Conservation (phyloP, 2,113 vertebrate genomes). For the Crocuta crocuta region DNA sequence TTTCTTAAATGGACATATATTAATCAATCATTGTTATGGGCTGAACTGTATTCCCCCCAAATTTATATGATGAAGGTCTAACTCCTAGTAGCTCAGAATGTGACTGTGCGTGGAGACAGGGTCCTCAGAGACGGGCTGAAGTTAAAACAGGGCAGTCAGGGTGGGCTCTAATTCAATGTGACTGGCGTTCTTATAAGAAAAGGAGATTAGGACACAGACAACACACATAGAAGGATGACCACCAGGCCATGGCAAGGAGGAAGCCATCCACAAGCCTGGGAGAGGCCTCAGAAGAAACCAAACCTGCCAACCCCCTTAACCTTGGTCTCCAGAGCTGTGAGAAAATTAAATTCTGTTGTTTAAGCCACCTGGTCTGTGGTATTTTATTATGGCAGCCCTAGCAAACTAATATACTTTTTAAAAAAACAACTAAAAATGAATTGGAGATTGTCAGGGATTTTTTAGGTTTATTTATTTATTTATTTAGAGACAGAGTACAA, state of each 20-base stretch:
- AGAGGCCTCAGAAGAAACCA: background rate
- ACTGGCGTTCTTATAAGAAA: background rate
- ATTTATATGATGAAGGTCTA: background rate
- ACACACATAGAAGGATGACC: background rate
- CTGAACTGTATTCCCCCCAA: background rate
- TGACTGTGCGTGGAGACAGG: background rate
- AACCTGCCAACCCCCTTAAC: background rate
- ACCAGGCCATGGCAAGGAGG: background rate
- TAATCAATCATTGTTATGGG: background rate
- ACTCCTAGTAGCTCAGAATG: background rate
- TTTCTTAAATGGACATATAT: slow-evolving; percentile 44
- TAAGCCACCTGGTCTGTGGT: background rate
- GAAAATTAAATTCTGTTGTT: background rate
- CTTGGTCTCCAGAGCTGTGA: background rate
- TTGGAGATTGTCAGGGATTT: background rate
- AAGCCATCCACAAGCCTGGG: background rate
- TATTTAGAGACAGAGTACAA: background rate
- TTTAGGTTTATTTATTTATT: background rate
- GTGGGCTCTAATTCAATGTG: background rate
- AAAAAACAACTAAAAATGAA: background rate
- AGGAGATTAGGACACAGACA: background rate
- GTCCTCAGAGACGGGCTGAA: background rate
- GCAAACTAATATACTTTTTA: background rate
- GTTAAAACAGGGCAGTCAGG: background rate
- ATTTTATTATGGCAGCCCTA: background rate